Evolutionary conservation across 2,888 invertebrate species (phyloP), one percentile per base, ranked within the genome.

Genomic region (Dioctria rufipes): DNA sequence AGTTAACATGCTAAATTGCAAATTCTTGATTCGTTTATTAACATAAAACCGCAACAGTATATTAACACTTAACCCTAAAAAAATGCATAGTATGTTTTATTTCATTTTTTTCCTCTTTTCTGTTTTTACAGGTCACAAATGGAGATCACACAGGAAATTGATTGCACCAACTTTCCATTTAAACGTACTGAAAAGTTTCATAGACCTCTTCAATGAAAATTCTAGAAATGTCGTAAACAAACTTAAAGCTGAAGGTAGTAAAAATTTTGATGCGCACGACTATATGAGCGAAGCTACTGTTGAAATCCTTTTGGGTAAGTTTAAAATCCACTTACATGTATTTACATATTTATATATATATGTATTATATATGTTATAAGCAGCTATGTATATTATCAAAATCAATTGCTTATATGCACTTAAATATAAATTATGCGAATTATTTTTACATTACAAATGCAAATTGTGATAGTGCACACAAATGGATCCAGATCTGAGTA

Each of bases 91-190:
- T 25, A 25, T 25, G 9, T 37, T 54, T 51, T 25, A 39, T 46
- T 46, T 54, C 9, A 51, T 69, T 69, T 13, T 69, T 43, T 39
- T 61, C 78, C 65, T 37, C 0, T 11, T 46, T 54, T 46, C 67
- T 71, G 75, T 66, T 42, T 46, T 82, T 84, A n/a, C 85, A 94
- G 95, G 95, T 86, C 93, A 93, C 85, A 95, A 95, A 92, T 96
- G 96, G 96, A 92, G 94, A 75, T 92, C 94, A 37, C 95, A 96
- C 88, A 92, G 96, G 85, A 95, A 95, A 90, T 90, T 96, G 84
- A 96, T 96, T 84, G 95, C 96, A 8, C 96, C 96, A 66, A 95
- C 95, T 83, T 96, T 96, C 93, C 95, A 96, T 87, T 90, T 96
- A 89, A 96, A 96, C 88, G 95, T 96, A 1, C 90, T 96, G 84